Conservation (phyloP, 2,113 vertebrate species). For the Theristicus caerulescens region DNA sequence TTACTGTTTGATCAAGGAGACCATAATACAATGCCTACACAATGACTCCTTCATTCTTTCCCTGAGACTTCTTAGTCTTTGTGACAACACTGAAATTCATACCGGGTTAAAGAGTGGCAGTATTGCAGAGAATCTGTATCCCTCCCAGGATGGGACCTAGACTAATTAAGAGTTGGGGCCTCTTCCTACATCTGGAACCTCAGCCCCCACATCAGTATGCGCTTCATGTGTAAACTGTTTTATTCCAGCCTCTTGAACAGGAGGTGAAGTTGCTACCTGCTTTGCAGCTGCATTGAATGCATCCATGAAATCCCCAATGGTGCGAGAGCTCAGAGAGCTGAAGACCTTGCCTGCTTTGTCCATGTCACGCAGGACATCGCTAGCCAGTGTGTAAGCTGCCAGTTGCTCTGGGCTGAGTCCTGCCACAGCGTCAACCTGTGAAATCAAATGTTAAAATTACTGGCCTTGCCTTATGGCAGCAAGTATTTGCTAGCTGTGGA, state of each 20-base stretch:
- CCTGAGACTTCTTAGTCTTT: background rate
- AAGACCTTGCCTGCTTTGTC: slow-evolving; percentile 16
- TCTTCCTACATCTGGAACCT: background rate
- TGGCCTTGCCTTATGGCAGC: background rate
- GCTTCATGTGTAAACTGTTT: background rate
- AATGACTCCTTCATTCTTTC: background rate
- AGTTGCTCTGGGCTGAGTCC: background rate
- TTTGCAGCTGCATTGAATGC: background rate
- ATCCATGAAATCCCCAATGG: slow-evolving; percentile 13
- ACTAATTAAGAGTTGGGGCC: background rate
- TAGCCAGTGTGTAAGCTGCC: background rate
- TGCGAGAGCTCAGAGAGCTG: background rate
- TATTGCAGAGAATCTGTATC: background rate
- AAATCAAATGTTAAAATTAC: background rate
- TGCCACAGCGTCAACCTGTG: background rate
- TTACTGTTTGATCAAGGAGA: background rate
- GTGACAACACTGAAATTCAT: background rate
- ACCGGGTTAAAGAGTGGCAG: background rate
- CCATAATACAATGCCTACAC: background rate
- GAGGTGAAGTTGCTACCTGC: background rate
- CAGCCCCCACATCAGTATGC: background rate
- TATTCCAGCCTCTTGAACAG: background rate
- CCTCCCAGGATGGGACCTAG: background rate
- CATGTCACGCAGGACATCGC: background rate
- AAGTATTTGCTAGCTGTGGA: background rate